phyloP scores from a whole-genome alignment of 2,113 vertebrate genomes.

The Cricetomys ansorgei region DNA sequence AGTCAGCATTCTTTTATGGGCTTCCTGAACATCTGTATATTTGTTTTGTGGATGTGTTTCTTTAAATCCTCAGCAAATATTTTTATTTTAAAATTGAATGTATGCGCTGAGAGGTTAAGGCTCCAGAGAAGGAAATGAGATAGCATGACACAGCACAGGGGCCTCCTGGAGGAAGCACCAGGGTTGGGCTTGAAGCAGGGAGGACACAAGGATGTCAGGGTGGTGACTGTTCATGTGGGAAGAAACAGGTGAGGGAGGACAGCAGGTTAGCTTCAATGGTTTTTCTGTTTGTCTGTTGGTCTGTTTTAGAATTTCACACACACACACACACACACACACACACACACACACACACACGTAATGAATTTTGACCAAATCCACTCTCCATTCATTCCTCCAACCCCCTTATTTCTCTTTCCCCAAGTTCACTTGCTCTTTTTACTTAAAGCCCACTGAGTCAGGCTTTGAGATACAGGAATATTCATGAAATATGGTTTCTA shows the following conservation, averaged over 20 bases:
- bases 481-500: neutral
- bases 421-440: neutral
- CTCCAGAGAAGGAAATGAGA: neutral
- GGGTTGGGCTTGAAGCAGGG: neutral
- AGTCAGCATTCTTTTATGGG: neutral
- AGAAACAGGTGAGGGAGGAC: neutral
- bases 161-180: neutral
- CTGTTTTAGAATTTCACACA: neutral
- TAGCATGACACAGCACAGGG: neutral
- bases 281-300: neutral
- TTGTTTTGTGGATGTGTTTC: neutral
- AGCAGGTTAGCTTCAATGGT: neutral
- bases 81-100: neutral
- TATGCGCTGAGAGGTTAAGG: neutral
- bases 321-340: neutral
- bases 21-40: neutral
- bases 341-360: neutral
- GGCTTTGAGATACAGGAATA: neutral
- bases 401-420: neutral
- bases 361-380: neutral
- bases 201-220: neutral
- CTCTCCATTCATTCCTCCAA: neutral
- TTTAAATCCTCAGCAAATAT: neutral
- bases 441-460: neutral
- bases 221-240: neutral